phyloP scores from a whole-genome alignment of 2,888 invertebrate species.

The Cryptocheilus praepositus region DNA sequence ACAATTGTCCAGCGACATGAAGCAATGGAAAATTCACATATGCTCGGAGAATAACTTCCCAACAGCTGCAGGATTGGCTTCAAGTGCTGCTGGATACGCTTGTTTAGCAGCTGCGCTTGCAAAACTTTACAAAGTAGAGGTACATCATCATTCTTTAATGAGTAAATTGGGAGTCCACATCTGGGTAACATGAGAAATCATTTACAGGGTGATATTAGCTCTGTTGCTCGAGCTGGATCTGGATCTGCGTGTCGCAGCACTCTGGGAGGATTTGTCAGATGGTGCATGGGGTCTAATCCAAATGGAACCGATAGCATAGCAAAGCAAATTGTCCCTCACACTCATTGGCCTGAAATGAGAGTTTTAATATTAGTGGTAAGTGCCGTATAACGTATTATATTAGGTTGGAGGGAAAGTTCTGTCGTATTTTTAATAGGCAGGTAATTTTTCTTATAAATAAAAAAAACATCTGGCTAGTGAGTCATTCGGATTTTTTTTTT shows the following conservation, averaged over 20 bases:
- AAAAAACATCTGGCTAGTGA: too few relatives aligned
- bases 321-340: conserved; percentile 82
- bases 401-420: too few relatives aligned
- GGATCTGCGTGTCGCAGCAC: conserved; percentile 98
- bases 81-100: conserved; percentile 98
- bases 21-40: conserved; percentile 86
- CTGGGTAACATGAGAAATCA: too few relatives aligned
- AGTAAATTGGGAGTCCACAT: too few relatives aligned
- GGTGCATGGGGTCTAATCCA: conserved; percentile 84
- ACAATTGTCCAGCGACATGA: conserved; percentile 72
- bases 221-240: conserved; percentile 89
- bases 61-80: conserved; percentile 98
- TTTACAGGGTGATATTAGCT: conserved; percentile 81
- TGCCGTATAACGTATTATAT: not conserved
- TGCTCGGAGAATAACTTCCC: conserved; percentile 98
- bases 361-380: conserved; percentile 91
- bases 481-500: too few relatives aligned
- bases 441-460: too few relatives aligned
- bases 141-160: conserved; percentile 57
- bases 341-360: conserved; percentile 94
- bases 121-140: conserved; percentile 83
- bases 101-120: conserved; percentile 85
- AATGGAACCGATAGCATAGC: conserved; percentile 88
- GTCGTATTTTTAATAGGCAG: too few relatives aligned
- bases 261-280: conserved; percentile 95